Percentiles rank a stretch among this genome's conserved stretches.
Conservation (phyloP, 2,797 vertebrate species). For the Phoebastria nigripes region DNA sequence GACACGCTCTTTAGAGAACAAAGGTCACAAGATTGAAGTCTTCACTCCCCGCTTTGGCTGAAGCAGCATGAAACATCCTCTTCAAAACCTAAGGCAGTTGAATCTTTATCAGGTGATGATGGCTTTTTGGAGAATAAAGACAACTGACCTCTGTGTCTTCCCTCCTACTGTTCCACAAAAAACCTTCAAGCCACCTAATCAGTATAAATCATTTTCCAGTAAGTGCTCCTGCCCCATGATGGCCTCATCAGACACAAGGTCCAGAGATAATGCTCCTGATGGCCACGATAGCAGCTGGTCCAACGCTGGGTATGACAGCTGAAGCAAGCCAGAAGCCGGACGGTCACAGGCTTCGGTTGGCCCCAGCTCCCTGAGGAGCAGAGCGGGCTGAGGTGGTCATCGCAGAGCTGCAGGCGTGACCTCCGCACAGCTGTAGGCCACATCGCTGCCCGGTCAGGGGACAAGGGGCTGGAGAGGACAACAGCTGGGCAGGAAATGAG, state of each 20-base stretch:
- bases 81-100: conserved; percentile 50
- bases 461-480: background rate
- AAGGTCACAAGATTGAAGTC: conserved; percentile 59
- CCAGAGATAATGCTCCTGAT: conserved; percentile 1
- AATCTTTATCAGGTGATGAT: conserved; percentile 69
- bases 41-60: conserved; percentile 50
- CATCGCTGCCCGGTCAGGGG: background rate
- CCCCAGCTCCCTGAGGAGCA: background rate
- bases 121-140: conserved; percentile 59
- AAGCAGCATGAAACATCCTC: conserved; percentile 56
- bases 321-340: background rate
- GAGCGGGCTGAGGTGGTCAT: background rate
- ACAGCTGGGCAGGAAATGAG: conserved; percentile 52
- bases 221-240: conserved; percentile 15
- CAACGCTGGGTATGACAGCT: background rate
- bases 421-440: background rate
- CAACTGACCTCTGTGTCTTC: conserved; percentile 33
- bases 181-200: conserved; percentile 41
- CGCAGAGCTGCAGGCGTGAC: conserved; percentile 1
- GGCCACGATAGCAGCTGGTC: background rate
- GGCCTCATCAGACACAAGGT: background rate
- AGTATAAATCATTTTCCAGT: conserved; percentile 63
- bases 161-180: conserved; percentile 50
- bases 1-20: conserved; percentile 60
- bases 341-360: rapidly evolving